Evolutionary conservation across 2,113 vertebrate species (phyloP), one percentile per base, ranked within the genome.

Genomic region (Pomatostomus ruficeps): DNA sequence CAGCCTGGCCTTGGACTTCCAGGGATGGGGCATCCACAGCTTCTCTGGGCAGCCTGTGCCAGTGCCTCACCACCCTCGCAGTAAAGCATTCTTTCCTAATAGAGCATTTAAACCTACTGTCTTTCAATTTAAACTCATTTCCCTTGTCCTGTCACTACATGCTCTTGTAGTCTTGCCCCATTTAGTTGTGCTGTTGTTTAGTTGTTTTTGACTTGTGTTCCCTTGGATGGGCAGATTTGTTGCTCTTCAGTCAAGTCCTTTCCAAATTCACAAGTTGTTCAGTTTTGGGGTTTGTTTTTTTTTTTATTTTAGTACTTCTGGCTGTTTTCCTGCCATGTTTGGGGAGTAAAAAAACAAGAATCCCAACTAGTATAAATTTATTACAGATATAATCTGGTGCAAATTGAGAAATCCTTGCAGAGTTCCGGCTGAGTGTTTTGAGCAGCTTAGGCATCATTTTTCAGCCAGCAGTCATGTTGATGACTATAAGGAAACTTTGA

Each of bases 281-380:
- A 1, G 31, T n/a, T n/a, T n/a, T n/a, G n/a, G n/a, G n/a, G n/a
- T n/a, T n/a, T n/a, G 4, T 5, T 20, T 61, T 19, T 2, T 19
- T 59, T 58, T 59, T 38, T 28, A 26, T 33, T 54, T 7, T 42
- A 58, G 11, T 45, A 18, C 14, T 67, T 81, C 1, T 16, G 0
- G 36, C 2, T 75, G 8, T 67, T 73, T 73, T 72, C 4, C 5
- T 59, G 14, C 2, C 45, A 0, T 12, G 4, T 75, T 31, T 45
- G 16, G 9, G 35, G 22, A 7, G 7, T 7, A 11, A 29, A 29
- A 85, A 6, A 0, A 1, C 18, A 28, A 26, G 4, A 42, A 49
- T 10, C 8, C 7, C 26, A 24, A 1, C 8, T 61, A 0, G 45
- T 70, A 22, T 7, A 12, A 59, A 0, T 43, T 48, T 68, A 15